Conservation (phyloP, 2,888 invertebrate species). For the Dasysyrphus tricinctus region DNA sequence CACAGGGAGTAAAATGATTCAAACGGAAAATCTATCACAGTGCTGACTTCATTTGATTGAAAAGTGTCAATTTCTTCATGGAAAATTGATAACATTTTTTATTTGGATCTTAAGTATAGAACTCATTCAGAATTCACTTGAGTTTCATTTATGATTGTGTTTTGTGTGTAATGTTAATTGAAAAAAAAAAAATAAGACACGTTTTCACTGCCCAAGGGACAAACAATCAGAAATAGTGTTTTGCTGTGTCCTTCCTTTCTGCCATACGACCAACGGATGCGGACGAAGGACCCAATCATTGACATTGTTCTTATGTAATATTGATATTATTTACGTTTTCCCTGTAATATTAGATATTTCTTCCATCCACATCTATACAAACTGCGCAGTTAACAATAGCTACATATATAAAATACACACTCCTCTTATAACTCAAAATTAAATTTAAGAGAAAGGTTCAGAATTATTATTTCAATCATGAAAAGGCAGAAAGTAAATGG, state of each 20-base stretch:
- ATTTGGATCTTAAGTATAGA: background rate
- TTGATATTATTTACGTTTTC: constrained; percentile 1
- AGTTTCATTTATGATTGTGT: background rate
- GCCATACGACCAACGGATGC: no score
- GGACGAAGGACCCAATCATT: background rate
- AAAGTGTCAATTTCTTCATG: constrained; percentile 25
- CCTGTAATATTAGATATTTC: background rate
- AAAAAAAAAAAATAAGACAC: constrained; percentile 6
- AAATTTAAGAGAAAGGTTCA: constrained; percentile 4
- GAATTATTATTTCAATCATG: constrained; percentile 24
- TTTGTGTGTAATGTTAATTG: constrained; percentile 27
- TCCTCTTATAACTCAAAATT: background rate
- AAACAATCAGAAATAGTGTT: constrained; percentile 4
- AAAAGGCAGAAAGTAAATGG: background rate
- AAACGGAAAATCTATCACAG: background rate
- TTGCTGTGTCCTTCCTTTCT: background rate
- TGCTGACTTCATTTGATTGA: background rate
- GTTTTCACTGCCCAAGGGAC: background rate
- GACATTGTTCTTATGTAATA: background rate
- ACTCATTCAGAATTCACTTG: background rate
- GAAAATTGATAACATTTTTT: constrained; percentile 5
- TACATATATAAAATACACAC: background rate
- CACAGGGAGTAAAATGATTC: background rate
- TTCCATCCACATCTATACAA: background rate
- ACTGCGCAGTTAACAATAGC: background rate